Base-by-base conservation (phyloP, 1,140 invertebrate species). In the Drosophila sturtevanti region DNA sequence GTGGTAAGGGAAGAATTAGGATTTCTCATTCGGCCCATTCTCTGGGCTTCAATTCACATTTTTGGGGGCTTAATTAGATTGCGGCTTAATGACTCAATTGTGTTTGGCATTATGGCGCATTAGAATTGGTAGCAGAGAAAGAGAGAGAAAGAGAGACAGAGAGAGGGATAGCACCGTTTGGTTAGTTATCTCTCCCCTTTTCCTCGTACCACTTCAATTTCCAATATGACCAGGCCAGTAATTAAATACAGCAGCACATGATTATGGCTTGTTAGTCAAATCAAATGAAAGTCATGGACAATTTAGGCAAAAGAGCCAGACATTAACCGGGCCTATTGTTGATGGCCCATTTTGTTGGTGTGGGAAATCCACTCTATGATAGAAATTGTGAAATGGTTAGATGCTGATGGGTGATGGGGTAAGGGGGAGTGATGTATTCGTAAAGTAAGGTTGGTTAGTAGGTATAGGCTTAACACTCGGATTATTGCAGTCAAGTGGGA, bases 71-170 rank as follows among this genome's bases (percentile, higher is more conserved):
- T 86, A 86, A 86, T 86, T 86, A 86, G 82, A 86, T 82, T 86
- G 84, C 75, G 82, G 84, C 82, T 79, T 86, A 86, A 87, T 86
- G 82, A 86, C 82, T 86, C 82, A 86, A 86, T 86, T 86, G 82
- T 86, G 84, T 86, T 89, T 79, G 82, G 64, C 64, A 78, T 79
- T 76, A 76, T 67, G 72, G 72, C 59, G 76, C 68, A 68, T 72
- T 76, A 63, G 76, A 72, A 72, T 68, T 75, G 70, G 52, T 34
- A 58, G 38, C 65, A 67, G 7, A 37, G 14, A 10, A 2, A 27
- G n/a, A n/a, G n/a, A n/a, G n/a, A n/a, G n/a, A n/a, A n/a, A n/a
- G n/a, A n/a, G n/a, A n/a, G n/a, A n/a, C n/a, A n/a, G n/a, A n/a
- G n/a, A n/a, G n/a, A n/a, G n/a, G n/a, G n/a, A n/a, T n/a, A 31